Percentiles rank a stretch among this genome's conserved stretches.
These are phyloP conservation scores for Hippoglossus hippoglossus DNA, from an alignment of 2,797 vertebrate species.

Conservation along the genomic window DNA sequence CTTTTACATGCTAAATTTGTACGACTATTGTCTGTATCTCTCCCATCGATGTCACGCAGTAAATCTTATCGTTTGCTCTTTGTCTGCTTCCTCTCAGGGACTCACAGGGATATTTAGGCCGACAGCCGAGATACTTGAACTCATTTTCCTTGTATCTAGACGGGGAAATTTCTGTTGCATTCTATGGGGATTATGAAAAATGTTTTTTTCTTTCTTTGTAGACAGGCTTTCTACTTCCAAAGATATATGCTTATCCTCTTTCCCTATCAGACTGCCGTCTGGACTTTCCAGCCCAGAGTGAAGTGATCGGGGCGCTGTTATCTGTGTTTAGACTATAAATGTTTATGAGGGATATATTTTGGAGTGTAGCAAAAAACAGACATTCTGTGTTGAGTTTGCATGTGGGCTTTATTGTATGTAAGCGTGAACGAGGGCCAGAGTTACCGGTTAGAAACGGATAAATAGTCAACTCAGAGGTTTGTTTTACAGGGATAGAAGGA, in stretches of 20 bases:
- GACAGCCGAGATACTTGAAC: slow-evolving; percentile 34
- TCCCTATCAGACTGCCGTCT: slow-evolving; percentile 47
- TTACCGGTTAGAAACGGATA: slow-evolving; percentile 27
- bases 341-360: slow-evolving; percentile 77
- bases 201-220: slow-evolving; percentile 34
- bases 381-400: slow-evolving; percentile 14
- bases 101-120: slow-evolving; percentile 29
- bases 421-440: slow-evolving; percentile 8
- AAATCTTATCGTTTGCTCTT: slow-evolving; percentile 20
- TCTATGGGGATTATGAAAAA: slow-evolving; percentile 62
- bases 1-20: slow-evolving; percentile 20
- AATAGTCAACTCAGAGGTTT: slow-evolving; percentile 53
- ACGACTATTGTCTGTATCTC: slow-evolving; percentile 36
- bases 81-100: slow-evolving; percentile 54
- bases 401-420: slow-evolving; percentile 21
- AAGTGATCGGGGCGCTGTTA: slow-evolving; percentile 71
- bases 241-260: slow-evolving; percentile 51
- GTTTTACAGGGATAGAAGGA: slow-evolving; percentile 75
- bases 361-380: slow-evolving; percentile 71
- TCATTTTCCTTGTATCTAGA: slow-evolving; percentile 43
- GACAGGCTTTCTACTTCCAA: slow-evolving; percentile 46
- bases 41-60: slow-evolving; percentile 15
- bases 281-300: slow-evolving; percentile 67
- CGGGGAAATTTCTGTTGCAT: slow-evolving; percentile 30
- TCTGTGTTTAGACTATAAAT: slow-evolving; percentile 84